Base-by-base conservation (phyloP, 2,113 vertebrate genomes). In the Accipiter cooperii region DNA sequence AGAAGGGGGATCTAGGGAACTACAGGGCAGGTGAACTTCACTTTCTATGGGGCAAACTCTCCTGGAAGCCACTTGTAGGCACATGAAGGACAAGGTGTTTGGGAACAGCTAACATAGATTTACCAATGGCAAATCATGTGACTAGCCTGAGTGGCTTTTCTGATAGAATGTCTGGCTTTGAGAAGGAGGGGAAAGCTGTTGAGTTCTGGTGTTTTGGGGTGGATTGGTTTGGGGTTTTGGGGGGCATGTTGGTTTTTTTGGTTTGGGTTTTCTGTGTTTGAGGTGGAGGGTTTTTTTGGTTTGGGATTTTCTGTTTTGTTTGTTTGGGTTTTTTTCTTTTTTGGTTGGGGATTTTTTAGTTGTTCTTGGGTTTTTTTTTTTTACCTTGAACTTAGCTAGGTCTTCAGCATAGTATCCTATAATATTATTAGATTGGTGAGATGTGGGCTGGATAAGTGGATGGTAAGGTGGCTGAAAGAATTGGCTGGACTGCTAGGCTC, bases 241-340 rank as follows among this genome's bases (percentile, higher is more conserved):
- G 1, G 5, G 19, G 5, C 5, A 29, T 18, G 8, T 7, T 68
- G 20, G 18, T 13, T 3, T 13, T 33, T 58, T 3, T 38, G 33
- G 9, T 42, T 63, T 65, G 40, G 19, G 9, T 82, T 66, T 61
- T 18, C 3, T 4, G 12, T 12, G 10, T 33, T 75, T 58, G 28
- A 2, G 4, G 4, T 54, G 6, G 33, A 34, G 18, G 31, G 36
- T 16, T 22, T 24, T n/a, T 63, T 63, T n/a, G 14, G 44, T 66
- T 51, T 9, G 6, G 17, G 3, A 6, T 28, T 51, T 51, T 81
- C 18, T 85, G 9, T 36, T 91, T 55, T 81, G 25, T 13, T 83
- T 31, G 26, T 10, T 10, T 40, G 26, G 14, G 1, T 4, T 55
- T 31, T 51, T 51, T 42, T 17, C 3, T 52, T 17, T 52, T 52